Percentiles rank a stretch among this genome's conserved stretches.
Conservation (phyloP, 2,113 vertebrate species). For the Plotosus lineatus region DNA sequence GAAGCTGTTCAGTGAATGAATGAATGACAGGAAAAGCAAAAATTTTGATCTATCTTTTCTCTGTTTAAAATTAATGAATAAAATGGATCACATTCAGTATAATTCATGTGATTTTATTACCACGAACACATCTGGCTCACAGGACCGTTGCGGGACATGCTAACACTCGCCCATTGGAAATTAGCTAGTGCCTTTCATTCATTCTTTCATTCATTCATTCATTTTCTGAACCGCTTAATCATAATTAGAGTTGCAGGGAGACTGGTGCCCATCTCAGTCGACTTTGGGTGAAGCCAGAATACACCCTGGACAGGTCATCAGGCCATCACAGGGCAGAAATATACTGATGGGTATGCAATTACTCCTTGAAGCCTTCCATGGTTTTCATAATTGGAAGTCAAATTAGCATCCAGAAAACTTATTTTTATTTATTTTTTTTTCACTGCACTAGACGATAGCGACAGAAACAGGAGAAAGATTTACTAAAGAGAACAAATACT, state of each 20-base stretch:
- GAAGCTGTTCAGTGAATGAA: too few species aligned
- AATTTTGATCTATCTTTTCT: background rate
- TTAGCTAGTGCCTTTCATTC: background rate
- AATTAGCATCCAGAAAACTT: background rate
- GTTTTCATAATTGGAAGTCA: too few species aligned
- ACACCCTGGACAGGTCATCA: too few species aligned
- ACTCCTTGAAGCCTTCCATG: background rate
- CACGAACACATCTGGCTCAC: background rate
- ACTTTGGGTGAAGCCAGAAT: too few species aligned
- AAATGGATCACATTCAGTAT: background rate
- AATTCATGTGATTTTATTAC: background rate
- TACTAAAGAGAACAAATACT: background rate
- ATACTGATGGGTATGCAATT: too few species aligned
- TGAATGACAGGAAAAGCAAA: background rate
- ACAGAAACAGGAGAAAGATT: background rate
- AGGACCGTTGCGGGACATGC: background rate
- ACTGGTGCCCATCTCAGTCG: too few species aligned
- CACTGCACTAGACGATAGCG: background rate
- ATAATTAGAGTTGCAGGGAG: too few species aligned
- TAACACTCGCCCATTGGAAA: background rate
- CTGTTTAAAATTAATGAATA: background rate
- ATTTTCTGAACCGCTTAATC: too few species aligned
- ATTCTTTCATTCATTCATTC: too few species aligned
- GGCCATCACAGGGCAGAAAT: too few species aligned
- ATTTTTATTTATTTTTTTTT: background rate